Evolutionary conservation across 2,113 vertebrate species (phyloP).

Genomic region (Cyanoliseus patagonus): DNA sequence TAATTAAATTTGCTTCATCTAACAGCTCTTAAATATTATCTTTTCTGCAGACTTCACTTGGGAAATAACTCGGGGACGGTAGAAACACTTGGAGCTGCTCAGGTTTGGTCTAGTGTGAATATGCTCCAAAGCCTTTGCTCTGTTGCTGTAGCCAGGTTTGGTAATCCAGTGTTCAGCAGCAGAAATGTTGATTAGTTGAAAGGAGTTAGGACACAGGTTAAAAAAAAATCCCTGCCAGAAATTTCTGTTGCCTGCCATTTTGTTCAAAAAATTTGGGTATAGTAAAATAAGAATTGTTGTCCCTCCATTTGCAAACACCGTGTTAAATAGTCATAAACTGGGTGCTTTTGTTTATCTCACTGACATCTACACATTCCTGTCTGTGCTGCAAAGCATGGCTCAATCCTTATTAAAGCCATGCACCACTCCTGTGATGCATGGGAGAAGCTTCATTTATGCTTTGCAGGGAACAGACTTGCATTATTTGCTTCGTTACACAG

Average conservation of each 20-base stretch:
- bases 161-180: neutral
- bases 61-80: neutral
- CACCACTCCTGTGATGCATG: neutral
- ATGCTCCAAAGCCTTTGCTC: neutral
- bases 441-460: neutral
- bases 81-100: neutral
- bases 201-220: neutral
- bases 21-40: slow-evolving; percentile 3
- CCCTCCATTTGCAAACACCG: neutral
- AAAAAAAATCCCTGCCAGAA: neutral
- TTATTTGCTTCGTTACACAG: neutral
- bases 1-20: slow-evolving; percentile 33
- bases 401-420: neutral
- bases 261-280: neutral
- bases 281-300: neutral
- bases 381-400: neutral
- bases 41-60: neutral
- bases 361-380: neutral
- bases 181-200: neutral
- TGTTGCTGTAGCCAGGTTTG: neutral
- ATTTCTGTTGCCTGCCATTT: neutral
- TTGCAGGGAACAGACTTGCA: neutral
- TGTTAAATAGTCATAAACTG: neutral
- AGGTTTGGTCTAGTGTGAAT: neutral
- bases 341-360: neutral